These are phyloP conservation scores for Drosophila nr. fundita DNA, from an alignment of 2,888 invertebrate species.

Conservation along the genomic window DNA sequence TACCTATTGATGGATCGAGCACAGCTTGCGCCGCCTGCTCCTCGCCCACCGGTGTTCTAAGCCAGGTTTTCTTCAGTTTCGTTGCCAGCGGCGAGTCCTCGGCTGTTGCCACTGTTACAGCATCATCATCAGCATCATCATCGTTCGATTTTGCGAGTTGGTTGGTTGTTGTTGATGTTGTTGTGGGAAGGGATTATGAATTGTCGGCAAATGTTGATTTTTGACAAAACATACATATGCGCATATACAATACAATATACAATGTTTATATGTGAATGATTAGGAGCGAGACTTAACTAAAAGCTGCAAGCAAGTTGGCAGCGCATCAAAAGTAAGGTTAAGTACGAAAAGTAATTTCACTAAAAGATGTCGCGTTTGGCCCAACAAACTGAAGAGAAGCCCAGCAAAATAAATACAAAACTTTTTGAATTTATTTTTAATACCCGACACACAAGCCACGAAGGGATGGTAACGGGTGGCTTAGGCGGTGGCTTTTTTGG, in stretches of 20 bases:
- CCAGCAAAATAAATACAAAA: slow-evolving; percentile 63
- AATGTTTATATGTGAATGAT: slow-evolving; percentile 43
- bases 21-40: slow-evolving; percentile 89
- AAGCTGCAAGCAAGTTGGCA: slow-evolving; percentile 38
- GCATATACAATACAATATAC: slow-evolving; percentile 41
- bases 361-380: slow-evolving; percentile 60
- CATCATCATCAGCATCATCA: slow-evolving; percentile 21
- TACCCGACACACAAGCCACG: slow-evolving; percentile 46
- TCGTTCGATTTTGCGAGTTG: slow-evolving; percentile 12
- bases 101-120: slow-evolving; percentile 87
- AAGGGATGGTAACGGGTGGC: slow-evolving; percentile 56
- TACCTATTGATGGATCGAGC: slow-evolving; percentile 89
- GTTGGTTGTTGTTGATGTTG: slow-evolving; percentile 5
- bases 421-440: slow-evolving; percentile 74
- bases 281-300: slow-evolving; percentile 45
- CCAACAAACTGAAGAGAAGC: slow-evolving; percentile 38
- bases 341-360: slow-evolving; percentile 57
- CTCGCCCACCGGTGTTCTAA: slow-evolving; percentile 89
- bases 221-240: slow-evolving; percentile 44
- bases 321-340: slow-evolving; percentile 52
- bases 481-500: slow-evolving; percentile 14
- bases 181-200: slow-evolving; percentile 5
- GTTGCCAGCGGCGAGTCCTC: slow-evolving; percentile 89
- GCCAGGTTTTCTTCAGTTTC: slow-evolving; percentile 90
- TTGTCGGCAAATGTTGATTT: slow-evolving; percentile 46